Evolutionary conservation across 1,140 invertebrate genomes (phyloP).

Genomic region (Chironomus tepperi): DNA sequence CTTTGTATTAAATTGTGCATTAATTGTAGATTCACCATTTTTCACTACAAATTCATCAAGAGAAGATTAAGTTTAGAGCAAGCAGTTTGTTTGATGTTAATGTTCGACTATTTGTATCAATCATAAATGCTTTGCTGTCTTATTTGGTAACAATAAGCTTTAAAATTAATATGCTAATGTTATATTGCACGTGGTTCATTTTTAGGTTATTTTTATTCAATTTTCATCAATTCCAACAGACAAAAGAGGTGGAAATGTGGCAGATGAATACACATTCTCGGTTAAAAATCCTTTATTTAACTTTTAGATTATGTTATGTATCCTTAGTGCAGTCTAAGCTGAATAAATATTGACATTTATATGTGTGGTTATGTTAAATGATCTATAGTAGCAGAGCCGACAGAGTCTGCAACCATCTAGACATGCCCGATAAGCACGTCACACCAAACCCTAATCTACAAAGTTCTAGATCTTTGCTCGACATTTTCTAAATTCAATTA

Average conservation of each 20-base stretch:
- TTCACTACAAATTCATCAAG: background rate
- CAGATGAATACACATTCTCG: background rate
- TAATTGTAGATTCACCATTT: background rate
- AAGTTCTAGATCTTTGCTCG: no score
- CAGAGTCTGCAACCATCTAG: no score
- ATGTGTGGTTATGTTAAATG: no score
- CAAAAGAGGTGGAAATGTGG: background rate
- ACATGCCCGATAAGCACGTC: no score
- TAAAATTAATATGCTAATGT: background rate
- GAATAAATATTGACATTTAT: no score
- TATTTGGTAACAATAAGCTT: background rate
- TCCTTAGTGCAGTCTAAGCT: no score
- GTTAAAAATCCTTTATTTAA: background rate
- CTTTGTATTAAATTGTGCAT: no score
- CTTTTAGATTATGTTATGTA: no score
- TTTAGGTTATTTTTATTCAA: conserved; percentile 3
- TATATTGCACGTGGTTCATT: background rate
- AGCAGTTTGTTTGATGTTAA: background rate
- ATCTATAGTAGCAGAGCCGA: no score
- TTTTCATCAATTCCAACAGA: background rate
- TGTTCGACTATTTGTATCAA: background rate
- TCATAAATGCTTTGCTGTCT: background rate
- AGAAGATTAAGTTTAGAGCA: background rate
- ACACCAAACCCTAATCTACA: no score
- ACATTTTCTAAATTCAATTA: no score